phyloP scores from a whole-genome alignment of 2,797 vertebrate species.

The Orientallactaga sibirica region DNA sequence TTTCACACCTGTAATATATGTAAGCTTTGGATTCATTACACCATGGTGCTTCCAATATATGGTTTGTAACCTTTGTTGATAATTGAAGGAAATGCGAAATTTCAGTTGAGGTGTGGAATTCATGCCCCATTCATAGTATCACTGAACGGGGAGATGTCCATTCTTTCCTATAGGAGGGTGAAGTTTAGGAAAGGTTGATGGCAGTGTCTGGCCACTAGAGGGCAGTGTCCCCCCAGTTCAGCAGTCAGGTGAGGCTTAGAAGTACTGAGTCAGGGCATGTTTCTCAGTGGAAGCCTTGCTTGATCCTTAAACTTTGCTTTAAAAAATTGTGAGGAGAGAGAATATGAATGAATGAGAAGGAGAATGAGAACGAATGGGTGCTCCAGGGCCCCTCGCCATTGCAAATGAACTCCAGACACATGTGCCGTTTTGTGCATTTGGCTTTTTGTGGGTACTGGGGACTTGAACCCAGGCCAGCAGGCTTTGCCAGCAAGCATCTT shows the following conservation, averaged over 20 bases:
- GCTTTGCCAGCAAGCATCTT: no score
- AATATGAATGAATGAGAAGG: no score
- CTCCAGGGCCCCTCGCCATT: no score
- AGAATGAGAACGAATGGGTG: no score
- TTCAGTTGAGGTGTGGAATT: neutral
- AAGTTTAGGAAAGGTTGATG: neutral
- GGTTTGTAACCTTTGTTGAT: neutral
- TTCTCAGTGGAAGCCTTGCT: neutral
- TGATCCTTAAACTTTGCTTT: constrained; percentile 19
- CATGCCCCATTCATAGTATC: neutral
- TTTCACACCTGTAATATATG: neutral
- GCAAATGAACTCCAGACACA: no score
- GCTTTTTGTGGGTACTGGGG: no score
- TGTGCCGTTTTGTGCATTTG: no score
- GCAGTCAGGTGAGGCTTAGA: neutral
- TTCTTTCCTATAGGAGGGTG: neutral
- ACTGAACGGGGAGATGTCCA: neutral
- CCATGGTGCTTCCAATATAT: neutral
- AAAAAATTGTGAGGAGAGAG: no score
- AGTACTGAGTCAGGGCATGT: neutral
- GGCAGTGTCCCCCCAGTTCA: neutral
- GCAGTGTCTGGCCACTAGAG: neutral
- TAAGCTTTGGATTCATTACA: neutral
- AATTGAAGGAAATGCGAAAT: neutral
- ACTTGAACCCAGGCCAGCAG: no score